Evolutionary conservation across 2,113 vertebrate genomes (phyloP).

Genomic region (Eulemur macaco): DNA sequence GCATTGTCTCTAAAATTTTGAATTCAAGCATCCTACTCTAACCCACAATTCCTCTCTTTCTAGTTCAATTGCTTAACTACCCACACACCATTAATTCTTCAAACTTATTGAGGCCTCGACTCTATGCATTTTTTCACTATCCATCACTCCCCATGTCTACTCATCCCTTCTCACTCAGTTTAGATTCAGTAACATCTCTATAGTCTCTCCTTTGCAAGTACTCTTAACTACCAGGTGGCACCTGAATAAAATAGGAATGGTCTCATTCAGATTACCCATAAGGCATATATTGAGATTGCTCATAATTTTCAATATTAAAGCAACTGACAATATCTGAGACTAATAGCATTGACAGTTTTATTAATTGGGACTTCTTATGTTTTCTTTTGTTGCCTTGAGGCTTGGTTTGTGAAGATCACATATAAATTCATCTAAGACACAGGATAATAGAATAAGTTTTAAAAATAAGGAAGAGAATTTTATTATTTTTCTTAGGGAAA

Average conservation of each 20-base stretch:
- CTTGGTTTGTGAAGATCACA: constrained; percentile 33
- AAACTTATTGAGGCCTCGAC: not conserved
- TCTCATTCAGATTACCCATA: not conserved
- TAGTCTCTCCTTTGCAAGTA: not conserved
- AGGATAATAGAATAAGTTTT: not conserved
- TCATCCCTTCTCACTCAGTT: not conserved
- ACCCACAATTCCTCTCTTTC: not conserved
- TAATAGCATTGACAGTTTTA: not conserved
- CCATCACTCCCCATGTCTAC: not conserved
- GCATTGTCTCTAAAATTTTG: constrained; percentile 1
- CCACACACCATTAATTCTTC: not conserved
- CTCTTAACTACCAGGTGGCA: not conserved
- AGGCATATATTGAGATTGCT: not conserved
- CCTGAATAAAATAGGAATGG: not conserved
- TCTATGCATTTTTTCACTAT: not conserved
- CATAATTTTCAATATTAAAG: not conserved
- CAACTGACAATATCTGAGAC: not conserved
- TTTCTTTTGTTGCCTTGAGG: not conserved
- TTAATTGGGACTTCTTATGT: not conserved
- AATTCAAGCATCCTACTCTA: not conserved
- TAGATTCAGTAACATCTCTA: not conserved
- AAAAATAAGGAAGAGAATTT: not conserved
- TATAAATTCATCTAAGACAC: constrained; percentile 4
- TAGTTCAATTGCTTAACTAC: not conserved
- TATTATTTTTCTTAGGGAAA: not conserved